Evolutionary conservation across 1,140 invertebrate genomes (phyloP), one percentile per base, ranked within the genome.

Genomic region (Eciton burchellii): DNA sequence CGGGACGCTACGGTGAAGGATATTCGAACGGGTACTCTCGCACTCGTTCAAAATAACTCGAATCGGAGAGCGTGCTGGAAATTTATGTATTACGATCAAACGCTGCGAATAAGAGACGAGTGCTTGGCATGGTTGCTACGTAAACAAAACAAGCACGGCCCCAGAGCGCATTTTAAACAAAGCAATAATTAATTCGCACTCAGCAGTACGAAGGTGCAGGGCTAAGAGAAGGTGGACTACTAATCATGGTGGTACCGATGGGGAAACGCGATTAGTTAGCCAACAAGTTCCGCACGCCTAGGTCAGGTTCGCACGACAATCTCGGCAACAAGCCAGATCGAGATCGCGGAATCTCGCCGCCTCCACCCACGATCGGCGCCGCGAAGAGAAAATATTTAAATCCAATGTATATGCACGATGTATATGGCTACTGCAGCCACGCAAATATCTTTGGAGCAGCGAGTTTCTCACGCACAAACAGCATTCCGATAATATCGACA

Each of bases 271-370:
- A 85, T 76, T 77, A 65, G 54, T 84, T 85, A 84, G 65, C 74
- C 54, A 57, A 85, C 63, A 66, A 65, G 43, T 26, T 63, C 35
- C 56, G 47, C 57, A 16, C 8, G 72, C 26, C 71, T 84, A 85
- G 84, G 84, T 85, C 84, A 85, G 84, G 84, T 85, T 85, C 84
- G 72, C 84, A 85, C 84, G 84, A 84, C 73, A 54, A 85, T 71
- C 82, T 21, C 83, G 73, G 73, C 83, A 84, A 77, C 57, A 14
- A 65, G 68, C 83, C 49, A 83, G 83, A 66, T 73, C 41, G 54
- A 83, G 54, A 84, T 84, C 82, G 47, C 47, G 71, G 54, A 84
- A 76, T 57, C 19, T 21, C 54, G 56, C 11, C 16, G n/a, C 21
- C 14, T 16, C 24, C 73, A 76, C 73, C 59, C 26, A 76, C 29